Evolutionary conservation across 2,888 invertebrate genomes (phyloP), one percentile per base, ranked within the genome.

Genomic region (Tetrapedia diversipes): DNA sequence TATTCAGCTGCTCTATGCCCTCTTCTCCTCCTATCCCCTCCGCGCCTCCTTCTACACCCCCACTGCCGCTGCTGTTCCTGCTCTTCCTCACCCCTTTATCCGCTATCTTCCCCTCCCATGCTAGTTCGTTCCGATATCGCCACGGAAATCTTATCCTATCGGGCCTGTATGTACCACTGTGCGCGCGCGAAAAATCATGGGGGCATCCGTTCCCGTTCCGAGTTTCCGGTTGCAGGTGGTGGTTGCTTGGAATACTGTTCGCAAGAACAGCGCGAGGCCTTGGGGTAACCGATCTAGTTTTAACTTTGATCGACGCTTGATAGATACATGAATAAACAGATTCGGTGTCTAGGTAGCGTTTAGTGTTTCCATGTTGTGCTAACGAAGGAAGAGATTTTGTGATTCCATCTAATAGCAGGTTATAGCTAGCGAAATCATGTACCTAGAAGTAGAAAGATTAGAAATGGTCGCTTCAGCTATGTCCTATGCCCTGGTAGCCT

Each of bases 1-100:
- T 91, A 91, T 91, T 91, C 91, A 91, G 87, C 89, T 87, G 89
- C 89, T 90, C 90, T 89, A 87, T 88, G 88, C 88, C 89, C 89
- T 88, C 89, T 86, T 87, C 85, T 86, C 81, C 79, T 81, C 84
- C 83, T 83, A 59, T 27, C 71, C 72, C 73, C 61, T 72, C 65
- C 60, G 67, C 47, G 71, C 69, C 81, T 76, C 79, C 60, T 79
- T 69, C 76, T 69, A 72, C 78, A 78, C 73, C 80, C 77, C 79
- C 67, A 53, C 76, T 54, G 70, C 67, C 47, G 47, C 65, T 63
- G 45, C 65, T 57, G 59, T 73, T 71, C 54, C 47, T 64, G 65
- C 54, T 51, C 72, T 75, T 79, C 70, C 76, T 80, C 73, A 77
- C 78, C 75, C 71, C 69, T 71, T 79, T 70, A 60, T 59, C 66